A percentile compares a stretch with the other conserved stretches of the same genome.
phyloP scores from a whole-genome alignment of 2,888 invertebrate species.

The Chymomyza procnemis region DNA sequence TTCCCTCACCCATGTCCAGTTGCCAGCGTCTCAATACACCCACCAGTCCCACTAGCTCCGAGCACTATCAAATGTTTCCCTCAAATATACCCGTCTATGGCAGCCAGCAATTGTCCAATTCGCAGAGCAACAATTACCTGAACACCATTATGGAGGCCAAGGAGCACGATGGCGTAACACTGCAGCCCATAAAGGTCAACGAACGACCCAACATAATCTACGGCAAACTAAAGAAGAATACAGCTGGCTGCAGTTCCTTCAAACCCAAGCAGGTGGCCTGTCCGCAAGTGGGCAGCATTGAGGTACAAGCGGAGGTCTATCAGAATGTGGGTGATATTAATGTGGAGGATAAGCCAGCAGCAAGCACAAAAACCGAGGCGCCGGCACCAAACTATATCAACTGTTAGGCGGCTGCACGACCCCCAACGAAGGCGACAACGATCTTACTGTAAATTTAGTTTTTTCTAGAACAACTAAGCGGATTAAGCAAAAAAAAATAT shows the following conservation, averaged over 20 bases:
- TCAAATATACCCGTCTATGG: constrained; percentile 78
- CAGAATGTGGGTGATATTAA: constrained; percentile 65
- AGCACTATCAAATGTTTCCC: constrained; percentile 78
- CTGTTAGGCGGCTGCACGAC: constrained; percentile 46
- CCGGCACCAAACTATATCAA: constrained; percentile 72
- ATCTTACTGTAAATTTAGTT: constrained; percentile 14
- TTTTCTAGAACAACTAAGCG: constrained; percentile 18
- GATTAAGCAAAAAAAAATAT: neutral
- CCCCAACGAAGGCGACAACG: neutral
- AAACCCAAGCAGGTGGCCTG: constrained; percentile 73
- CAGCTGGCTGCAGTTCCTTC: constrained; percentile 74
- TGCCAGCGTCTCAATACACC: constrained; percentile 74
- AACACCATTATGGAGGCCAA: constrained; percentile 78
- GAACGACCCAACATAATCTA: constrained; percentile 77
- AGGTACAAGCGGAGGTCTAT: constrained; percentile 75
- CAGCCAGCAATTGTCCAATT: constrained; percentile 63
- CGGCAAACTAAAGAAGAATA: constrained; percentile 74
- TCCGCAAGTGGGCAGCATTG: constrained; percentile 69
- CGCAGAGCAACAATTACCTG: constrained; percentile 74
- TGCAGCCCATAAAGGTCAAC: constrained; percentile 77
- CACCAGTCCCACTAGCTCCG: constrained; percentile 74
- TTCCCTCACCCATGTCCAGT: constrained; percentile 75
- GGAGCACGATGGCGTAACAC: constrained; percentile 75
- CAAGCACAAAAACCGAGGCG: constrained; percentile 1
- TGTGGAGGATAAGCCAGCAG: constrained; percentile 30